These are phyloP conservation scores for Leuctra nigra DNA, from an alignment of 2,888 invertebrate genomes.

Conservation along the genomic window DNA sequence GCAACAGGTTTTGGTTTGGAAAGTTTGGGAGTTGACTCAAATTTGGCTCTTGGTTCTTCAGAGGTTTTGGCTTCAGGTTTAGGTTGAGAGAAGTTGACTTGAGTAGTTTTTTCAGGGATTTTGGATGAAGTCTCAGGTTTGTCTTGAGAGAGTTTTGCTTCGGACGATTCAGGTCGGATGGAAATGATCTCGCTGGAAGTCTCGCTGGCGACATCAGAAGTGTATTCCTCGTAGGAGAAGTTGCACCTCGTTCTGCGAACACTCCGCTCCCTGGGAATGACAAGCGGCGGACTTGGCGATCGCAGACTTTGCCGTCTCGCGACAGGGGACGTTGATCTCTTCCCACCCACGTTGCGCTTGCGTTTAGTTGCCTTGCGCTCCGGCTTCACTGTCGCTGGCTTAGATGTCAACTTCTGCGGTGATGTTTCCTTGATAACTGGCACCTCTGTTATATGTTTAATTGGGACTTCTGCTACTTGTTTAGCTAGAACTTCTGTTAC, in stretches of 20 bases:
- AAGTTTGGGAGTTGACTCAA: not conserved
- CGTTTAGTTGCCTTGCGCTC: too few species aligned
- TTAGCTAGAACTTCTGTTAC: too few species aligned
- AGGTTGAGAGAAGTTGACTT: not conserved
- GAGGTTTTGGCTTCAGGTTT: not conserved
- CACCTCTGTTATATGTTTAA: too few species aligned
- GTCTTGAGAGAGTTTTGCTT: not conserved
- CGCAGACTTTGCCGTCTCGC: not conserved
- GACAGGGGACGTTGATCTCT: not conserved
- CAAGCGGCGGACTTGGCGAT: not conserved
- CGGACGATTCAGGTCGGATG: not conserved
- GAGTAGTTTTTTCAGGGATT: not conserved
- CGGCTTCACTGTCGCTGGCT: not conserved
- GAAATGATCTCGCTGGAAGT: not conserved
- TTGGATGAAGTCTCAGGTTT: not conserved
- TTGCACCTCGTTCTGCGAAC: constrained; percentile 23
- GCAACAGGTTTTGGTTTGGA: not conserved
- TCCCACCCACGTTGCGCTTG: not conserved
- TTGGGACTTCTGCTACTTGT: too few species aligned
- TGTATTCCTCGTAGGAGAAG: constrained; percentile 28
- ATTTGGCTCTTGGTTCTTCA: not conserved
- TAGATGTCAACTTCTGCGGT: too few species aligned
- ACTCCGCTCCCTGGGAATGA: not conserved
- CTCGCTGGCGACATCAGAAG: constrained; percentile 27
- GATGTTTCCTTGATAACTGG: too few species aligned